phyloP scores from a whole-genome alignment of 2,888 invertebrate genomes.

The Cerastis rubricosa region DNA sequence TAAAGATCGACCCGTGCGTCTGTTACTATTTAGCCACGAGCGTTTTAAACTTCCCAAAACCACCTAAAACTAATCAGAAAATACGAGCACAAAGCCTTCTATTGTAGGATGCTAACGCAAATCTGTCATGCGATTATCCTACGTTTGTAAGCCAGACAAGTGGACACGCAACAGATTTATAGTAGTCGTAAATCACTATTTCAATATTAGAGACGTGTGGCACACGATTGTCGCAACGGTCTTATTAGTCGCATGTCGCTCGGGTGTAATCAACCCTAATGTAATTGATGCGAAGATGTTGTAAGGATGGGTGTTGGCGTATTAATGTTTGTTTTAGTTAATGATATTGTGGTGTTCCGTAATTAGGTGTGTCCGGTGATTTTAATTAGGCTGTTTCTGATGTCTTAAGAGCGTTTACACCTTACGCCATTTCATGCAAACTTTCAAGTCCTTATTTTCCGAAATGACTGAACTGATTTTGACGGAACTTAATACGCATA shows the following conservation, averaged over 20 bases:
- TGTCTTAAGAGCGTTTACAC: too few relatives aligned
- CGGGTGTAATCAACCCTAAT: slow-evolving; percentile 63
- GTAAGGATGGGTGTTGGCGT: slow-evolving; percentile 38
- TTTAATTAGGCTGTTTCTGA: too few relatives aligned
- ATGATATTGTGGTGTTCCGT: slow-evolving; percentile 50
- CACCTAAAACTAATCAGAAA: slow-evolving; percentile 49
- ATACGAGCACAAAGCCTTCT: slow-evolving; percentile 44
- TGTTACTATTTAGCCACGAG: too few relatives aligned
- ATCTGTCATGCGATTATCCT: slow-evolving; percentile 84
- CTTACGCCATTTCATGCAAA: too few relatives aligned
- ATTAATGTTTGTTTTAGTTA: slow-evolving; percentile 49
- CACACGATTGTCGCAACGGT: slow-evolving; percentile 66
- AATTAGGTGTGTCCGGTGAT: slow-evolving; percentile 29
- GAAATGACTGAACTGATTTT: too few relatives aligned
- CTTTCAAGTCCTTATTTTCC: too few relatives aligned
- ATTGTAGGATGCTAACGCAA: slow-evolving; percentile 60
- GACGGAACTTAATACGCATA: too few relatives aligned
- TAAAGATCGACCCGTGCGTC: too few relatives aligned
- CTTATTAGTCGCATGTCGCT: slow-evolving; percentile 62
- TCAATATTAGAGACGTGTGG: slow-evolving; percentile 79
- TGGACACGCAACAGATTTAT: slow-evolving; percentile 86
- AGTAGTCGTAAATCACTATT: slow-evolving; percentile 83
- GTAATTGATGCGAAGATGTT: slow-evolving; percentile 54
- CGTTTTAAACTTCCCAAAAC: neutral
- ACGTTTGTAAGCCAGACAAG: slow-evolving; percentile 83